phyloP scores from a whole-genome alignment of 1,140 invertebrate species.

The Drosophila mauritiana region DNA sequence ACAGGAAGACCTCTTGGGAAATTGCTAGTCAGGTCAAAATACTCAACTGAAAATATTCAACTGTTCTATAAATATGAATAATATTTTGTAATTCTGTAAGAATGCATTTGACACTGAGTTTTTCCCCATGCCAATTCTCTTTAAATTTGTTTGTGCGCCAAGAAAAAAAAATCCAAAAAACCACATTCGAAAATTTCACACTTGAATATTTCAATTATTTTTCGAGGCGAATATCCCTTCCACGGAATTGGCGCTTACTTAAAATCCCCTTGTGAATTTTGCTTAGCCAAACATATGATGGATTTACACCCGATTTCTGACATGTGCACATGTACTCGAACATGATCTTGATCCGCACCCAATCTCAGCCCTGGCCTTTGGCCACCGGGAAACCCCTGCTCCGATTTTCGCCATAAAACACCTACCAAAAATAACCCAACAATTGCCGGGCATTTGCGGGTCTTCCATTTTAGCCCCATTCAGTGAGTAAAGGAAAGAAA shows the following conservation, averaged over 20 bases:
- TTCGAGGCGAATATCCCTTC: conserved; percentile 17
- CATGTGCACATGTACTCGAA: not conserved
- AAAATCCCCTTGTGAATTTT: conserved; percentile 12
- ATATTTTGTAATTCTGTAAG: not conserved
- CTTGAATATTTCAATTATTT: conserved; percentile 32
- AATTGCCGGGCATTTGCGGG: conserved; percentile 41
- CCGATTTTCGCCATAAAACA: conserved; percentile 50
- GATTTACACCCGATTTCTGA: conserved; percentile 1
- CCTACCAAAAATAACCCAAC: conserved; percentile 44
- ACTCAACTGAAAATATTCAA: too few relatives aligned
- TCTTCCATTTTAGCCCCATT: conserved; percentile 52
- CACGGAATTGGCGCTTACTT: conserved; percentile 24
- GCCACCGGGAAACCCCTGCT: not conserved
- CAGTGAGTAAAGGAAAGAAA: conserved; percentile 40
- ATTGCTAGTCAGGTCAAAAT: conserved; percentile 2
- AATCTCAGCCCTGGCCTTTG: conserved; percentile 66
- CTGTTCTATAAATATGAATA: too few relatives aligned
- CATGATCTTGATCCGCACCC: conserved; percentile 64
- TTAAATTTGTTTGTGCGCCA: not conserved
- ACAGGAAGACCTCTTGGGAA: conserved; percentile 16
- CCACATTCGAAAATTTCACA: not conserved
- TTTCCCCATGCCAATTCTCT: not conserved
- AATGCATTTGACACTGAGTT: not conserved
- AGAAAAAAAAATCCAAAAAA: not conserved
- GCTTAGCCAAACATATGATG: conserved; percentile 2